Percentiles rank a stretch among this genome's conserved stretches.
Conservation (phyloP, 64 coral and sea anemone species). For the Platygyra sinensis region DNA sequence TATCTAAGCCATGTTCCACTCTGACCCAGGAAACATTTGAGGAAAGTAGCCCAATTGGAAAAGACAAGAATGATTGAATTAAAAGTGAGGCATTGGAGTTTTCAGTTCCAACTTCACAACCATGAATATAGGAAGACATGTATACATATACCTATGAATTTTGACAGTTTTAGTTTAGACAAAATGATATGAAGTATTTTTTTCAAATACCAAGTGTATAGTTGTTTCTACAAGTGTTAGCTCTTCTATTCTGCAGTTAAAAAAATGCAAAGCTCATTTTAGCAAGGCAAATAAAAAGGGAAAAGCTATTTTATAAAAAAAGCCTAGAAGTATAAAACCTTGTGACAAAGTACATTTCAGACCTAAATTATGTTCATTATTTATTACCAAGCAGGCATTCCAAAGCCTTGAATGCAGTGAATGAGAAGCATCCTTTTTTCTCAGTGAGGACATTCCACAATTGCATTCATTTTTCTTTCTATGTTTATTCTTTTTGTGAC, state of each 20-base stretch:
- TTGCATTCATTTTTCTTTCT: neutral
- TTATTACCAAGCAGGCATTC: constrained; percentile 11
- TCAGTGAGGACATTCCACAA: neutral
- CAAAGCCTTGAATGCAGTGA: constrained; percentile 16
- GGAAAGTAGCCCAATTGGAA: neutral
- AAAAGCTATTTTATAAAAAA: neutral
- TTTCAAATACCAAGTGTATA: neutral
- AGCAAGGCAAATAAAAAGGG: neutral
- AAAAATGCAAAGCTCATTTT: neutral
- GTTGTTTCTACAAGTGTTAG: neutral
- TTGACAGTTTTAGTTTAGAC: neutral
- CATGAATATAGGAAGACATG: neutral
- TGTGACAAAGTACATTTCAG: neutral
- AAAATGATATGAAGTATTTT: neutral
- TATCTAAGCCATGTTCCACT: constrained; percentile 31
- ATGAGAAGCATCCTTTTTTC: neutral
- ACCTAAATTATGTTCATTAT: constrained; percentile 1
- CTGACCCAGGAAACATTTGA: neutral
- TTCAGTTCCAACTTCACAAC: neutral
- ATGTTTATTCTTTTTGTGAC: neutral
- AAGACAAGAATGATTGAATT: neutral
- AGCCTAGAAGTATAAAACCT: neutral
- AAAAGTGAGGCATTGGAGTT: neutral
- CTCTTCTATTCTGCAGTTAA: constrained; percentile 1
- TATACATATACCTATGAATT: neutral